Evolutionary conservation across 2,888 invertebrate species (phyloP).

Genomic region (Diadegma fenestrale): DNA sequence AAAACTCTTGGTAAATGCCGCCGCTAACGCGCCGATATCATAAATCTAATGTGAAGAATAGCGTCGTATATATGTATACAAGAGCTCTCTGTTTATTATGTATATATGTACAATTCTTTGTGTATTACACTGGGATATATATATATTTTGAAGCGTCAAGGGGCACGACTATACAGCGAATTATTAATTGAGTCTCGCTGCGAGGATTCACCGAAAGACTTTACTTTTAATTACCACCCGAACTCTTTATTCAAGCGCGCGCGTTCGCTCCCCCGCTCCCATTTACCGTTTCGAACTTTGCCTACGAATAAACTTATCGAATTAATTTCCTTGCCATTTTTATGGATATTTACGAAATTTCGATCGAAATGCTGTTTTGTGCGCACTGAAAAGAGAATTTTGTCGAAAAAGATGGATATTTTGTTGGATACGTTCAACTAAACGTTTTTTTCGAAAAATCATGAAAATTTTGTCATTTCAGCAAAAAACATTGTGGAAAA

Average conservation of each 20-base stretch:
- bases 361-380: not conserved
- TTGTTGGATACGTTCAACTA: too few species aligned
- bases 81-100: not conserved
- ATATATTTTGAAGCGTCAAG: constrained; percentile 39
- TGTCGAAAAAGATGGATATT: too few species aligned
- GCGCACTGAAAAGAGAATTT: too few species aligned
- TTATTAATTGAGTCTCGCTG: constrained; percentile 70
- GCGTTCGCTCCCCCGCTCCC: constrained; percentile 3
- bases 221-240: constrained; percentile 73
- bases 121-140: constrained; percentile 36
- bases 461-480: too few species aligned
- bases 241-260: constrained; percentile 29
- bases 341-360: not conserved
- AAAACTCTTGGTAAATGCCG: constrained; percentile 81
- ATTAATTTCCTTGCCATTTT: not conserved
- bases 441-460: too few species aligned
- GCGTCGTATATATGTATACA: constrained; percentile 24
- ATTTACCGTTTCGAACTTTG: constrained; percentile 39
- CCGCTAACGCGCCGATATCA: constrained; percentile 78
- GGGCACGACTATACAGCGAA: constrained; percentile 63
- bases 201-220: constrained; percentile 67
- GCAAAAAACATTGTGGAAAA: too few species aligned
- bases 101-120: constrained; percentile 20
- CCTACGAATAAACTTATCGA: constrained; percentile 66
- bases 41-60: constrained; percentile 78